Conservation (phyloP, 2,113 vertebrate species). For the Rhinogobius similis region DNA sequence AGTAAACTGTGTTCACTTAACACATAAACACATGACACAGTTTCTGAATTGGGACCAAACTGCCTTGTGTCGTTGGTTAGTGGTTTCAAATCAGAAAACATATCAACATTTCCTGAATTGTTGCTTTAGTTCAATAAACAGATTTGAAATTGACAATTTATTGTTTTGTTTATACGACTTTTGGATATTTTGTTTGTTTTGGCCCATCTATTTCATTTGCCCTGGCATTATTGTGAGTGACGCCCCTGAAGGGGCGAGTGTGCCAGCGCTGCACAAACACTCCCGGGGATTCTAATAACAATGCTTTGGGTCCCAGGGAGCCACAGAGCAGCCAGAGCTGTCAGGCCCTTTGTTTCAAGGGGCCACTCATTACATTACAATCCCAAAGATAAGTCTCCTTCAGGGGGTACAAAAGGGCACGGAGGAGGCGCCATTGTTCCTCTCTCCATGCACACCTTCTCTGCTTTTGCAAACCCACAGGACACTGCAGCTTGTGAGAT, state of each 20-base stretch:
- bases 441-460: slow-evolving; percentile 59
- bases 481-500: slow-evolving; percentile 53
- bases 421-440: slow-evolving; percentile 69
- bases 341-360: slow-evolving; percentile 75
- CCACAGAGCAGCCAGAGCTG: slow-evolving; percentile 60
- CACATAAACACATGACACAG: slow-evolving; percentile 9
- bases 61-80: neutral
- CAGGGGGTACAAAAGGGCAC: slow-evolving; percentile 60
- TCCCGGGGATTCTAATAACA: slow-evolving; percentile 75
- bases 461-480: slow-evolving; percentile 66
- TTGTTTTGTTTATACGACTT: neutral
- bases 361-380: slow-evolving; percentile 78
- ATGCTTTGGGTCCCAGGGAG: slow-evolving; percentile 72
- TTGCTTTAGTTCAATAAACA: neutral
- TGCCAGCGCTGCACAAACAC: slow-evolving; percentile 71
- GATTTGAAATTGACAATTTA: neutral
- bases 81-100: neutral
- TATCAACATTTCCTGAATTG: neutral
- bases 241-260: slow-evolving; percentile 55
- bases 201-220: slow-evolving; percentile 16
- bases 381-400: slow-evolving; percentile 72
- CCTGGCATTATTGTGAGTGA: slow-evolving; percentile 10
- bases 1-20: neutral
- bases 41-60: neutral
- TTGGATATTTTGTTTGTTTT: neutral